Conservation (phyloP, 2,797 vertebrate species). For the Diceros bicornis region DNA sequence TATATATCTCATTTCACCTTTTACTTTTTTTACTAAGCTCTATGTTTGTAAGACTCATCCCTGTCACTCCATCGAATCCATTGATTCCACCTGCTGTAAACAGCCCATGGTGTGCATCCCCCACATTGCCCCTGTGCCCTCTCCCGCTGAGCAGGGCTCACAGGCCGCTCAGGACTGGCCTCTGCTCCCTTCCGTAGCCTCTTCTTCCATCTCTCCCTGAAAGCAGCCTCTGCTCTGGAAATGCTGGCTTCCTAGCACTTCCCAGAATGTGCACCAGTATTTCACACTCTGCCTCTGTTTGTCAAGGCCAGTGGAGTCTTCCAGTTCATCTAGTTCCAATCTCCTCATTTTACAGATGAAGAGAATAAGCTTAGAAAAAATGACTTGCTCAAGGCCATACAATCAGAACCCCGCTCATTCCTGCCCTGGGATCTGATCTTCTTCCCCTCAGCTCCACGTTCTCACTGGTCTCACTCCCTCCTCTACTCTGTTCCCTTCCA, state of each 20-base stretch:
- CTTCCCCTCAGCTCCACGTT: not conserved
- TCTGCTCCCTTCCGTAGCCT: not conserved
- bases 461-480: not conserved
- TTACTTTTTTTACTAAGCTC: not conserved
- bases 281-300: not conserved
- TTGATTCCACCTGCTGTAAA: not conserved
- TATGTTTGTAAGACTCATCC: not conserved
- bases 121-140: not conserved
- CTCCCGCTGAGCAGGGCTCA: not conserved
- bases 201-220: not conserved
- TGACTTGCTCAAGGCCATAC: not conserved
- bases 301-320: not conserved
- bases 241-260: not conserved
- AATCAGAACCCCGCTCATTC: not conserved
- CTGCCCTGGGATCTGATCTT: not conserved
- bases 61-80: not conserved
- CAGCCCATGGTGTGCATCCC: too few species aligned
- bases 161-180: not conserved
- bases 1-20: not conserved
- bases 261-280: not conserved
- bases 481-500: not conserved
- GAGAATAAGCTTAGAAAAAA: not conserved
- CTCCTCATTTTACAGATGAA: not conserved
- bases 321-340: not conserved
- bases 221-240: not conserved